phyloP scores from a whole-genome alignment of 2,888 invertebrate species.

The Julus scandinavius region DNA sequence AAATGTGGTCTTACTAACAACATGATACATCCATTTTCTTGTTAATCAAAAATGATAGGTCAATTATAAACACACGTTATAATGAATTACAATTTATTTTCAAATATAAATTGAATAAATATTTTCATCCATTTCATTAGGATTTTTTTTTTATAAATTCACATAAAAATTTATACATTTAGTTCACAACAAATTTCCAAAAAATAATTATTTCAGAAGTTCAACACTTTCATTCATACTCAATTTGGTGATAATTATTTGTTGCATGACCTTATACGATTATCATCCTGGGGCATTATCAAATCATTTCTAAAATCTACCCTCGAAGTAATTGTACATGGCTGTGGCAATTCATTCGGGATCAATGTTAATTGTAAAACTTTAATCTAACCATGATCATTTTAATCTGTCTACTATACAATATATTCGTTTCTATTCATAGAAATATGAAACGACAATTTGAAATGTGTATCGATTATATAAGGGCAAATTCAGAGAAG shows the following conservation, averaged over 20 bases:
- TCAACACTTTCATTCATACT: not conserved
- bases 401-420: too few relatives aligned
- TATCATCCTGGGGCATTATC: not conserved
- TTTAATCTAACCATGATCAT: too few relatives aligned
- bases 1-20: not conserved
- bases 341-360: too few relatives aligned
- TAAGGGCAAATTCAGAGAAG: not conserved
- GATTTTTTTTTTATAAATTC: not conserved
- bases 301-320: not conserved
- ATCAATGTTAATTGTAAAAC: too few relatives aligned
- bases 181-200: not conserved
- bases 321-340: not conserved
- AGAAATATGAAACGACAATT: too few relatives aligned
- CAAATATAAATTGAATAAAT: conserved; percentile 11
- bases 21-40: too few relatives aligned
- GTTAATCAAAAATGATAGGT: not conserved
- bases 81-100: not conserved
- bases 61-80: not conserved
- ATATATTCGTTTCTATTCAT: too few relatives aligned
- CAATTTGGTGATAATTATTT: not conserved
- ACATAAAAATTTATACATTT: conserved; percentile 8
- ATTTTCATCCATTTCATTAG: conserved; percentile 7
- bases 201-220: not conserved
- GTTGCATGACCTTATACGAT: not conserved
- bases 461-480: too few relatives aligned